These are phyloP conservation scores for Dendroctonus ponderosae DNA, from an alignment of 1,140 invertebrate species.

Conservation along the genomic window DNA sequence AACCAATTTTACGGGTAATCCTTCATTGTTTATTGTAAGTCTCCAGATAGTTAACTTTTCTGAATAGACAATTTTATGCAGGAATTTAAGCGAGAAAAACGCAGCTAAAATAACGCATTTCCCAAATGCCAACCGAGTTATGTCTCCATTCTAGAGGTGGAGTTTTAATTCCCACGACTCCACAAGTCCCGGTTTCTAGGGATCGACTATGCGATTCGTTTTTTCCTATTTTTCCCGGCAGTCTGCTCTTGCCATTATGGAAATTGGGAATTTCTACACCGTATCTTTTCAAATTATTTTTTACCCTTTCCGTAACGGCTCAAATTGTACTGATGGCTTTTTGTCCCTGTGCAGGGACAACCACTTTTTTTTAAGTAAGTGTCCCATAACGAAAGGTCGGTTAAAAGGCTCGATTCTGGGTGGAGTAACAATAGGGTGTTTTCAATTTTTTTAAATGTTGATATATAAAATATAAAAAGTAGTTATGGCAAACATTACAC, in stretches of 20 bases:
- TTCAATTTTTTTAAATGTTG: too few species aligned
- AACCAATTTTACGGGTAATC: too few species aligned
- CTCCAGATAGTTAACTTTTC: too few species aligned
- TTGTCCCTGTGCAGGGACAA: background rate
- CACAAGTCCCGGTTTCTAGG: conserved; percentile 24
- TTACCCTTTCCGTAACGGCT: background rate
- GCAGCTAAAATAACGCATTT: conserved; percentile 23
- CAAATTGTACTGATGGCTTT: background rate
- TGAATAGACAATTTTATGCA: background rate
- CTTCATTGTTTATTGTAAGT: too few species aligned
- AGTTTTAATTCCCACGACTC: conserved; percentile 31
- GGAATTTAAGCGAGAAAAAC: conserved; percentile 5
- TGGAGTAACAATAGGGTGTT: too few species aligned
- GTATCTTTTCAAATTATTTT: conserved; percentile 6
- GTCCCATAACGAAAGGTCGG: too few species aligned
- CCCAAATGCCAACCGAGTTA: conserved; percentile 17
- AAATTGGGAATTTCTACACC: conserved; percentile 25
- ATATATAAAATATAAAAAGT: too few species aligned
- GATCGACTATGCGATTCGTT: conserved; percentile 11
- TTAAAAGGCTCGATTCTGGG: too few species aligned
- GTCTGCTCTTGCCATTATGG: conserved; percentile 18
- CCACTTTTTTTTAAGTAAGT: too few species aligned
- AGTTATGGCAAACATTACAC: too few species aligned
- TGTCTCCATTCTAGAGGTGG: conserved; percentile 20
- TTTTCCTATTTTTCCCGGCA: conserved; percentile 12